Evolutionary conservation across 2,888 invertebrate genomes (phyloP).

Genomic region (Criorhina ranunculi): DNA sequence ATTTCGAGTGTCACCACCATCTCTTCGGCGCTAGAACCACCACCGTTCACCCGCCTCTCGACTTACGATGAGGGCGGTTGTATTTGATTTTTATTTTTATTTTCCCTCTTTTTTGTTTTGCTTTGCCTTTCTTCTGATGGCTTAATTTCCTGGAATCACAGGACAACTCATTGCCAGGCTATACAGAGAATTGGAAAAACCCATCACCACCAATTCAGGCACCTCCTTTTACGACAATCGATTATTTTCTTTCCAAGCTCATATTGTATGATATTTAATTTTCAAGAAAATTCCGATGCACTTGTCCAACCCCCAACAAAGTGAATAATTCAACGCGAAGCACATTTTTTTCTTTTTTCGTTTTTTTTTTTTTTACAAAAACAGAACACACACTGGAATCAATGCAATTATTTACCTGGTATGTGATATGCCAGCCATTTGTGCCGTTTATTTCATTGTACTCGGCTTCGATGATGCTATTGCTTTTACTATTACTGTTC

Average conservation of each 20-base stretch:
- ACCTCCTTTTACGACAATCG: conserved; percentile 24
- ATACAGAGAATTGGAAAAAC: conserved; percentile 58
- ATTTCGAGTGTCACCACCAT: conserved; percentile 64
- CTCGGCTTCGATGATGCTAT: conserved; percentile 88
- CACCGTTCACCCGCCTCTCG: conserved; percentile 7
- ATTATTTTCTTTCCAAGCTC: conserved; percentile 7
- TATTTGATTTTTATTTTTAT: conserved; percentile 27
- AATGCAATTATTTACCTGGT: conserved; percentile 86
- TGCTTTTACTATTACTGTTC: conserved; percentile 73
- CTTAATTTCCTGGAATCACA: conserved; percentile 67
- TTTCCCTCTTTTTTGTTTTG: conserved; percentile 2
- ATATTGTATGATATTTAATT: not conserved
- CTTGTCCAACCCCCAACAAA: conserved; percentile 26
- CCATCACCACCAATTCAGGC: conserved; percentile 18
- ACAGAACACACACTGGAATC: conserved; percentile 27
- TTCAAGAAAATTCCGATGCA: conserved; percentile 44
- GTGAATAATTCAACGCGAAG: conserved; percentile 24
- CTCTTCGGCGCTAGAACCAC: conserved; percentile 37
- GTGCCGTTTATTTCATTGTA: conserved; percentile 89
- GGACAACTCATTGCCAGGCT: conserved; percentile 66
- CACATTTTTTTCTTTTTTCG: conserved; percentile 27
- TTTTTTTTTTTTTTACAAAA: conserved; percentile 11
- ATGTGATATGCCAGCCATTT: conserved; percentile 89
- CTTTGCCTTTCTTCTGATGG: conserved; percentile 48
- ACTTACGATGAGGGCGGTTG: conserved; percentile 43